Conservation (phyloP, 1,140 invertebrate genomes). For the Telenomus remus region DNA sequence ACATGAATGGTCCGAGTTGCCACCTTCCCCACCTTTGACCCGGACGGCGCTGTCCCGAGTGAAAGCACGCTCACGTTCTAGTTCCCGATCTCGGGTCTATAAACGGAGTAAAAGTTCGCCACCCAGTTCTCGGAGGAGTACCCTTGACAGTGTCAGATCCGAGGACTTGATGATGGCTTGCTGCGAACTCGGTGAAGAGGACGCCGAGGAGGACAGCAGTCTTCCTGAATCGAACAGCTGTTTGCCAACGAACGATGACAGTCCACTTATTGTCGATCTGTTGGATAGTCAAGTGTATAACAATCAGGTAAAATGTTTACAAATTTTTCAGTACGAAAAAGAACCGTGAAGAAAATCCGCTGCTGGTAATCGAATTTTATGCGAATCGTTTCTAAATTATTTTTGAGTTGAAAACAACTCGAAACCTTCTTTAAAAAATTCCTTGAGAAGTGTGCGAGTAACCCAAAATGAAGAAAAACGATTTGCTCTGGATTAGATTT, state of each 20-base stretch:
- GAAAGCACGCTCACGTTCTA: conserved; percentile 83
- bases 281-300: conserved; percentile 75
- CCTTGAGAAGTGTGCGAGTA: too few species aligned
- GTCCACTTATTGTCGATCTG: conserved; percentile 74
- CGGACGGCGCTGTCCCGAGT: conserved; percentile 84
- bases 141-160: conserved; percentile 80
- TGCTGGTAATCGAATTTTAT: too few species aligned
- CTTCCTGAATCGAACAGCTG: conserved; percentile 59
- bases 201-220: conserved; percentile 70
- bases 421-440: too few species aligned
- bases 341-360: too few species aligned
- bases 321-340: too few species aligned
- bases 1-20: conserved; percentile 76
- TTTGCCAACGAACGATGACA: conserved; percentile 62
- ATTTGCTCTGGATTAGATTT: too few species aligned
- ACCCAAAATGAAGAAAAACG: too few species aligned
- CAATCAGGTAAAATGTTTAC: conserved; percentile 33
- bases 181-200: conserved; percentile 71
- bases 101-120: conserved; percentile 81
- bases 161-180: conserved; percentile 77
- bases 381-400: too few species aligned
- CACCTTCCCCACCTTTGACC: conserved; percentile 84
- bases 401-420: too few species aligned
- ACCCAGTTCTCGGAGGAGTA: conserved; percentile 80
- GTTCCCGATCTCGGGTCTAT: conserved; percentile 74